Base-by-base conservation (phyloP, 2,797 vertebrate species). In the Ambastaia sidthimunki region DNA sequence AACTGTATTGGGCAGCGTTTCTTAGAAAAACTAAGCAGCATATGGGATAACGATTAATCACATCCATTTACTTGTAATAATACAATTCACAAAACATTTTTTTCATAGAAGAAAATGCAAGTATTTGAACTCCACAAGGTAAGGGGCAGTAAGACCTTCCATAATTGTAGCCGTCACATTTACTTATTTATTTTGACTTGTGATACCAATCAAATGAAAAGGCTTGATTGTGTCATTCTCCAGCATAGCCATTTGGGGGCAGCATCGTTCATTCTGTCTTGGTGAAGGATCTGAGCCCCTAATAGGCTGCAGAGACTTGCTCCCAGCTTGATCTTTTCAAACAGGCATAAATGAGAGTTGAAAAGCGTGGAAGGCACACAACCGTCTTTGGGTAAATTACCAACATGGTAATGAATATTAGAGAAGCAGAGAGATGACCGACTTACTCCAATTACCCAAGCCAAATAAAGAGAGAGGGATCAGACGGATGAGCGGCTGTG, bases 251-350 rank as follows among this genome's bases (percentile, higher is more conserved):
- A 67, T 66, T 54, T 75, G 84, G 69, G 65, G 84, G 84, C 80
- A 85, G 84, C 84, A 82, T 79, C 57, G 16, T 52, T 55, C 76
- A 73, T 66, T 50, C 47, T 37, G 54, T 34, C 54, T 57, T 52
- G 4, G 12, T 54, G 74, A 21, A 73, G 71, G 74, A 80, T 85
- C 80, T 84, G 80, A 68, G 60, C 85, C 62, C 81, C 44, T 91
- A 93, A 91, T 92, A 92, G 89, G 89, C 90, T 91, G 91, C 91
- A 85, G 89, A 90, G 89, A 86, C 89, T 88, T 90, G 87, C 89
- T 86, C 82, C 65, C 86, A 91, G 88, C 87, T 88, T 92, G 90
- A 93, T 91, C 89, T 92, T 87, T 91, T 90, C 86, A 88, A 92
- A 91, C 89, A 91, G 86, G 88, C 90, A 55, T 93, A 90, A 93